These are phyloP conservation scores for Drosophila mayaguana DNA, from an alignment of 2,888 invertebrate genomes.

Conservation along the genomic window DNA sequence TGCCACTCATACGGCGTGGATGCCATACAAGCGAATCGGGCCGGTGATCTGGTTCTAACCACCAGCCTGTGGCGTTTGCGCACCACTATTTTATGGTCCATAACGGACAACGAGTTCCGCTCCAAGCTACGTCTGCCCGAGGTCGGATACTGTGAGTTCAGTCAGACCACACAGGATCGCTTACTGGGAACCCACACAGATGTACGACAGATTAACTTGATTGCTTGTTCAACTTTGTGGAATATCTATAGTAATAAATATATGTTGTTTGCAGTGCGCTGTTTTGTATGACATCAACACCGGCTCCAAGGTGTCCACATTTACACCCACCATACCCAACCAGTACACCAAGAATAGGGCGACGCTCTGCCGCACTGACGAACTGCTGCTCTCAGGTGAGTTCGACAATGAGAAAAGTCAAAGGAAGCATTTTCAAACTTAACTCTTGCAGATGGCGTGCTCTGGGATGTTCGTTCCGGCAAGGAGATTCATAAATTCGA, in stretches of 20 bases:
- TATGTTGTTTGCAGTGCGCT: conserved; percentile 71
- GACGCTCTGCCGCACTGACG: conserved; percentile 97
- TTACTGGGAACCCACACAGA: conserved; percentile 95
- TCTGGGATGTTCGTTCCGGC: conserved; percentile 96
- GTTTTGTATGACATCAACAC: conserved; percentile 94
- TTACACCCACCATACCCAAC: conserved; percentile 94
- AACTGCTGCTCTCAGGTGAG: conserved; percentile 93
- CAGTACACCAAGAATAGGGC: conserved; percentile 97
- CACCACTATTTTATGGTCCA: conserved; percentile 86
- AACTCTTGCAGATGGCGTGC: conserved; percentile 91
- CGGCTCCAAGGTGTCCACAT: conserved; percentile 89
- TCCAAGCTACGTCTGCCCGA: conserved; percentile 90
- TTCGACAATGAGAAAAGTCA: background rate
- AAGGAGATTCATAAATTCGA: conserved; percentile 98
- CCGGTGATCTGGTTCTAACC: conserved; percentile 92
- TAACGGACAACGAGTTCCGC: conserved; percentile 82
- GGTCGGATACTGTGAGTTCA: conserved; percentile 96
- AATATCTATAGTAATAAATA: background rate
- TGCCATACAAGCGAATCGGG: conserved; percentile 90
- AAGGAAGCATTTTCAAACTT: background rate
- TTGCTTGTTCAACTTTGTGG: no score
- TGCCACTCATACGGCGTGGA: conserved; percentile 96
- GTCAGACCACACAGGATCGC: conserved; percentile 93
- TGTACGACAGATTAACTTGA: conserved; percentile 66
- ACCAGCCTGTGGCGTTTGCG: conserved; percentile 95